Conservation (phyloP, 2,888 invertebrate species). For the Clistopyga incitator region DNA sequence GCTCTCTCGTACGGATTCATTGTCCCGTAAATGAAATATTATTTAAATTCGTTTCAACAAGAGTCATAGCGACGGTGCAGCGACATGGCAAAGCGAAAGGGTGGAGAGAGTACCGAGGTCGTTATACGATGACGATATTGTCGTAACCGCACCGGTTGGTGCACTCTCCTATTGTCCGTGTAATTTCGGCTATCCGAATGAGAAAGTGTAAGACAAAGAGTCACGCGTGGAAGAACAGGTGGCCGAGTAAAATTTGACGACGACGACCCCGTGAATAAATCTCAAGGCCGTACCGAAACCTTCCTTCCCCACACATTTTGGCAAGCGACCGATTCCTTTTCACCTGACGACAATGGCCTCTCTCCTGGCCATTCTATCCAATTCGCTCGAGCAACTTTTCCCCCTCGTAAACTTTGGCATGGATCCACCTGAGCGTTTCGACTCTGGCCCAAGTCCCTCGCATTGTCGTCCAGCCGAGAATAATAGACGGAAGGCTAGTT, state of each 20-base stretch:
- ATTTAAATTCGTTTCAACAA: conserved; percentile 67
- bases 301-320: conserved; percentile 31
- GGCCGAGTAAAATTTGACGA: conserved; percentile 33
- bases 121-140: conserved; percentile 13
- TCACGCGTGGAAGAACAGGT: conserved; percentile 1
- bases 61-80: conserved; percentile 4
- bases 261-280: conserved; percentile 51
- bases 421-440: conserved; percentile 38
- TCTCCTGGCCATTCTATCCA: conserved; percentile 9
- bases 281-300: conserved; percentile 27
- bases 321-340: conserved; percentile 16
- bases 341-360: conserved; percentile 22
- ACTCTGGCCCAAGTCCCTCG: conserved; percentile 20
- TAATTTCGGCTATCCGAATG: conserved; percentile 10
- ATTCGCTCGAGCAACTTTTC: conserved; percentile 2
- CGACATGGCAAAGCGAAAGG: conserved; percentile 5
- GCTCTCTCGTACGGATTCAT: conserved; percentile 42
- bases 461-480: conserved; percentile 39
- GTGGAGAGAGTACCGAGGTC: conserved; percentile 38
- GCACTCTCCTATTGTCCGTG: conserved; percentile 2
- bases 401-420: conserved; percentile 53
- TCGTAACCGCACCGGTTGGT: conserved; percentile 4
- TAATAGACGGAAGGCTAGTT: conserved; percentile 4
- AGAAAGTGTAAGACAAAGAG: conserved; percentile 4
- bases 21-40: conserved; percentile 68